Conservation (phyloP, 2,888 invertebrate genomes). For the Conistra vaccinii region DNA sequence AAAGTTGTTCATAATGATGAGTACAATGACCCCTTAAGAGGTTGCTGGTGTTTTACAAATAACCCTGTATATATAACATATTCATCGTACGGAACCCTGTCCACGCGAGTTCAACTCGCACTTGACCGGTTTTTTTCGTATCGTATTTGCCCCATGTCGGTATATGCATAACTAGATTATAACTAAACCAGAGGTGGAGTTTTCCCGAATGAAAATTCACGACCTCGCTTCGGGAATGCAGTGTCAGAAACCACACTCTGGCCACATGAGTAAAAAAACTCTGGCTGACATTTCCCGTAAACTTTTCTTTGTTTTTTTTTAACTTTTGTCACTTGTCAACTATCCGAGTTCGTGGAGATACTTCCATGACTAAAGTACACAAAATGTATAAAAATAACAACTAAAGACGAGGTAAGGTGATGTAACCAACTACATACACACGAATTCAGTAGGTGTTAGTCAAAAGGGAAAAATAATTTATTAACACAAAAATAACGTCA, state of each 20-base stretch:
- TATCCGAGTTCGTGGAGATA: slow-evolving; percentile 15
- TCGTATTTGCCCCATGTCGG: neutral
- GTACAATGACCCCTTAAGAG: too few species aligned
- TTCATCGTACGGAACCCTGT: too few species aligned
- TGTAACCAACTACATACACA: slow-evolving; percentile 34
- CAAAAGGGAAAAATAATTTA: slow-evolving; percentile 44
- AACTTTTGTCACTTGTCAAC: neutral
- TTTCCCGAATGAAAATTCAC: neutral
- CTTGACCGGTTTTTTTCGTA: too few species aligned
- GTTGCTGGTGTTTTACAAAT: too few species aligned
- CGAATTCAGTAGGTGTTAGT: slow-evolving; percentile 14
- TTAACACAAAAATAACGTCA: slow-evolving; percentile 33
- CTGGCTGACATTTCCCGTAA: neutral
- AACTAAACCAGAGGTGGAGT: neutral
- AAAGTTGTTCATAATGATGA: too few species aligned
- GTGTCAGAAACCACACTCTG: neutral
- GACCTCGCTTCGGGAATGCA: neutral
- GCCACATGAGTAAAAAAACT: too few species aligned
- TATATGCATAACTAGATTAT: neutral
- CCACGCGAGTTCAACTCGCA: too few species aligned
- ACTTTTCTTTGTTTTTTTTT: neutral
- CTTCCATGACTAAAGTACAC: slow-evolving; percentile 52
- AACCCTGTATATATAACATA: too few species aligned
- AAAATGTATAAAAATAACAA: slow-evolving; percentile 59
- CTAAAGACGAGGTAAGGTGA: slow-evolving; percentile 39